Percentiles rank a stretch among this genome's conserved stretches.
phyloP scores from a whole-genome alignment of 2,113 vertebrate species.

The Halcyon senegalensis region DNA sequence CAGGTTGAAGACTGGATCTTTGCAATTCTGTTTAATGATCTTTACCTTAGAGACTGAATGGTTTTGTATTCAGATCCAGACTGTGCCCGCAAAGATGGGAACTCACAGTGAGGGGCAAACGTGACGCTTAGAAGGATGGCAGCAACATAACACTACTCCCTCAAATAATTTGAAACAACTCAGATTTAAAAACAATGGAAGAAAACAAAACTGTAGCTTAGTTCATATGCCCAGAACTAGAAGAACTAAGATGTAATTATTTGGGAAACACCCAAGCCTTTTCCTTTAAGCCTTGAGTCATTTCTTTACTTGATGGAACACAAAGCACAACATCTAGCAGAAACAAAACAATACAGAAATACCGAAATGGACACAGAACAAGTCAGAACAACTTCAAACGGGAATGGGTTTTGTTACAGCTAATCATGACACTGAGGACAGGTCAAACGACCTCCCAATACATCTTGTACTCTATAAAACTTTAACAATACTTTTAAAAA shows the following conservation, averaged over 20 bases:
- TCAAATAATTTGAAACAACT: background rate
- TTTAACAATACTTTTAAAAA: slow-evolving; percentile 53
- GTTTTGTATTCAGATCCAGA: background rate
- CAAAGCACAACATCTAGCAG: slow-evolving; percentile 40
- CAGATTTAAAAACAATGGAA: slow-evolving; percentile 41
- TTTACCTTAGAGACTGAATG: background rate
- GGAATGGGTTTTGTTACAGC: background rate
- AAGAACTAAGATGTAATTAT: background rate
- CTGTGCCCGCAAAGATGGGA: background rate
- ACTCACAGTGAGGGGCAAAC: background rate
- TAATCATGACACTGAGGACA: background rate
- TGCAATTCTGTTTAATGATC: background rate
- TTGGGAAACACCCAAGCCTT: slow-evolving; percentile 46
- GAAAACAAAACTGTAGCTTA: slow-evolving; percentile 11
- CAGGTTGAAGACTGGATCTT: background rate
- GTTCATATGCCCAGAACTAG: slow-evolving; percentile 7
- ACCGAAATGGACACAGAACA: slow-evolving; percentile 2
- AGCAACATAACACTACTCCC: background rate
- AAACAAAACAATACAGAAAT: slow-evolving; percentile 39
- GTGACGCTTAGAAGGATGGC: background rate
- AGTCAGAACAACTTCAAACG: slow-evolving; percentile 15
- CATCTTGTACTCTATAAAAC: background rate
- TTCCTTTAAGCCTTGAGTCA: slow-evolving; percentile 56
- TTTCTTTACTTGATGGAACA: slow-evolving; percentile 59
- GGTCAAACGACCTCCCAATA: slow-evolving; percentile 31